A percentile compares a stretch with the other conserved stretches of the same genome.
phyloP scores from a whole-genome alignment of 2,888 invertebrate genomes.

The Nesidiocoris tenuis region DNA sequence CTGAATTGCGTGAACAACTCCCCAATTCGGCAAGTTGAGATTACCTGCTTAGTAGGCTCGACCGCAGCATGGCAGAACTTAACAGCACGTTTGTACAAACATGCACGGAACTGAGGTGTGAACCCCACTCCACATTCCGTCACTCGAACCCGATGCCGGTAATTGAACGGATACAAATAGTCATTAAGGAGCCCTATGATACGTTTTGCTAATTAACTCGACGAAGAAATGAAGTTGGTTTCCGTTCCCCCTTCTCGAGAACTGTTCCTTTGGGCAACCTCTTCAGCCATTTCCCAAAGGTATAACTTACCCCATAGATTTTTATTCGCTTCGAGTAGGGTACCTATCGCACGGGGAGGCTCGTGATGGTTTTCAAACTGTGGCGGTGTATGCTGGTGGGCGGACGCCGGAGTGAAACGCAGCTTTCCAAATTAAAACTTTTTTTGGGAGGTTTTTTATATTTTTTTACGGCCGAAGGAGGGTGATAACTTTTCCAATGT shows the following conservation, averaged over 20 bases:
- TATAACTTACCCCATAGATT: slow-evolving; percentile 47
- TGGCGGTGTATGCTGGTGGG: slow-evolving; percentile 18
- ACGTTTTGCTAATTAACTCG: slow-evolving; percentile 44
- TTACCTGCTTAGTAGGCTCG: not conserved
- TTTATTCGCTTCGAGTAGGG: slow-evolving; percentile 39
- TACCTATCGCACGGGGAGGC: not conserved
- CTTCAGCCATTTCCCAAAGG: slow-evolving; percentile 36
- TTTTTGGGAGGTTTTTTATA: slow-evolving; percentile 43
- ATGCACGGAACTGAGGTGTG: not conserved
- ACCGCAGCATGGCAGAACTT: not conserved
- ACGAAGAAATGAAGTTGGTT: slow-evolving; percentile 38
- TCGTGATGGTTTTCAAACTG: not conserved
- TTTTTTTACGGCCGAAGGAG: slow-evolving; percentile 44
- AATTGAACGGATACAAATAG: slow-evolving; percentile 46
- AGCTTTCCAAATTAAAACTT: slow-evolving; percentile 45
- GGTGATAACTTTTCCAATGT: slow-evolving; percentile 45
- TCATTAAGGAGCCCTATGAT: slow-evolving; percentile 42
- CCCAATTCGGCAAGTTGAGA: not conserved
- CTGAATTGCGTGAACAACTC: no score
- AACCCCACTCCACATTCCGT: slow-evolving; percentile 20
- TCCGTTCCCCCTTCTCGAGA: slow-evolving; percentile 8
- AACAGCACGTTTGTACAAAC: not conserved
- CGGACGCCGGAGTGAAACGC: slow-evolving; percentile 14
- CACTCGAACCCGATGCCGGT: slow-evolving; percentile 1
- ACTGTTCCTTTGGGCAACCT: not conserved